These are phyloP conservation scores for Anabas testudineus DNA, from an alignment of 2,797 vertebrate genomes.

Conservation along the genomic window DNA sequence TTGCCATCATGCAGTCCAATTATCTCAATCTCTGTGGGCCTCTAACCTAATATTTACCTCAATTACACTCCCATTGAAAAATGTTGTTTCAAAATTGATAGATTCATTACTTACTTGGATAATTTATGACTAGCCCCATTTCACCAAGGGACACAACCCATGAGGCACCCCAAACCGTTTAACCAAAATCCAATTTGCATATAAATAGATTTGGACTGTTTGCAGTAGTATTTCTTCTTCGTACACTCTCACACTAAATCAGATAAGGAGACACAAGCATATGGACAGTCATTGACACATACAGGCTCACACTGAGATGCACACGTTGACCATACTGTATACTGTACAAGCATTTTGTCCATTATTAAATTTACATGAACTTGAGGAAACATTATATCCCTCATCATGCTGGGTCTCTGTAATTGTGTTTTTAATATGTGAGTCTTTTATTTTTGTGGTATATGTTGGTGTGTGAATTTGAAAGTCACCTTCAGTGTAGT, in stretches of 20 bases:
- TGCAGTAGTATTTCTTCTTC: slow-evolving; percentile 81
- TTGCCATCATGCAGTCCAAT: slow-evolving; percentile 57
- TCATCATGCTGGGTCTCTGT: slow-evolving; percentile 51
- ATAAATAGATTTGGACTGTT: slow-evolving; percentile 94
- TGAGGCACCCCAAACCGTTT: slow-evolving; percentile 80
- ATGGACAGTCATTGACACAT: background rate
- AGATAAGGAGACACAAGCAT: slow-evolving; percentile 29
- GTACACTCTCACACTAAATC: slow-evolving; percentile 2
- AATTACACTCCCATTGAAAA: slow-evolving; percentile 85
- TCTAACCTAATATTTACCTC: slow-evolving; percentile 89
- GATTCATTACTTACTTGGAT: slow-evolving; percentile 90
- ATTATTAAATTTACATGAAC: slow-evolving; percentile 71
- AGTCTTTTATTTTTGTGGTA: background rate
- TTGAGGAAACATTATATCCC: slow-evolving; percentile 59
- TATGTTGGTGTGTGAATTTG: slow-evolving; percentile 23
- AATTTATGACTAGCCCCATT: slow-evolving; percentile 89
- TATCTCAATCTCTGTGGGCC: slow-evolving; percentile 77
- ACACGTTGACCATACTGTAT: slow-evolving; percentile 19
- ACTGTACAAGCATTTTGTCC: slow-evolving; percentile 37
- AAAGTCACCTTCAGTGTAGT: slow-evolving; percentile 21
- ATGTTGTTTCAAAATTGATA: slow-evolving; percentile 91
- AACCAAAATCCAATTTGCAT: slow-evolving; percentile 93
- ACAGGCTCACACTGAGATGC: slow-evolving; percentile 11
- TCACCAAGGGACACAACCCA: slow-evolving; percentile 82
- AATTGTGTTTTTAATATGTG: slow-evolving; percentile 23